A percentile compares a stretch with the other conserved stretches of the same genome.
phyloP scores from a whole-genome alignment of 1,140 invertebrate species.

The Episyrphus balteatus region DNA sequence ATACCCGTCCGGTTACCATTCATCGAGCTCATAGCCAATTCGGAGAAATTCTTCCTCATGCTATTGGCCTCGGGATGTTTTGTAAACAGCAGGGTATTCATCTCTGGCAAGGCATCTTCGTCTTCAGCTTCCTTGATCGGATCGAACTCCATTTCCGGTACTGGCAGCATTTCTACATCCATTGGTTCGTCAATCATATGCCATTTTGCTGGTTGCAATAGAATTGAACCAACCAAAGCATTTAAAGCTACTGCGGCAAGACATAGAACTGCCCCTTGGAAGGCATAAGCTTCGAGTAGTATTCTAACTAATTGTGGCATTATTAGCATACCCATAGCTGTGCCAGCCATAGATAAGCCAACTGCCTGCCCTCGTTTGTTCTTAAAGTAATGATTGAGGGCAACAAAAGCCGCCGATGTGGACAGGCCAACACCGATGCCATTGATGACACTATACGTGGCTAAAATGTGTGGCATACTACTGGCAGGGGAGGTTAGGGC shows the following conservation, averaged over 20 bases:
- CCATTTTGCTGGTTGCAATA: slow-evolving; percentile 55
- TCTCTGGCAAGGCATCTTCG: slow-evolving; percentile 36
- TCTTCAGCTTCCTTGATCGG: slow-evolving; percentile 38
- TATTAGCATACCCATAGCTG: slow-evolving; percentile 60
- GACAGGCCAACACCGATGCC: slow-evolving; percentile 63
- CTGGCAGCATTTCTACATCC: slow-evolving; percentile 44
- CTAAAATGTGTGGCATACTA: slow-evolving; percentile 58
- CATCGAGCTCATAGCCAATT: slow-evolving; percentile 36
- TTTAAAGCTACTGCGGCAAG: slow-evolving; percentile 54
- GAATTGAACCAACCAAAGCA: slow-evolving; percentile 49
- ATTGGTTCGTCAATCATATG: slow-evolving; percentile 48
- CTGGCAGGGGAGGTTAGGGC: slow-evolving; percentile 54
- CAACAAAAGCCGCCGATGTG: slow-evolving; percentile 58
- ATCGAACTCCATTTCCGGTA: slow-evolving; percentile 27
- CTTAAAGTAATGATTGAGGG: slow-evolving; percentile 60
- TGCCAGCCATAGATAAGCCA: slow-evolving; percentile 62
- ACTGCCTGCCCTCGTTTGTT: slow-evolving; percentile 64
- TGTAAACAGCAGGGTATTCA: slow-evolving; percentile 32
- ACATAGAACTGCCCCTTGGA: slow-evolving; percentile 53
- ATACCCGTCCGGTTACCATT: slow-evolving; percentile 22
- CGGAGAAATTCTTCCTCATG: slow-evolving; percentile 34
- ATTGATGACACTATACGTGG: slow-evolving; percentile 63
- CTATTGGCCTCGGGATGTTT: slow-evolving; percentile 18
- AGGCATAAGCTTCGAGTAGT: slow-evolving; percentile 47
- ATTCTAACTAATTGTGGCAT: slow-evolving; percentile 59